A percentile compares a stretch with the other conserved stretches of the same genome.
These are phyloP conservation scores for Doris montereyensis DNA, from an alignment of 2,888 invertebrate species.

Conservation along the genomic window DNA sequence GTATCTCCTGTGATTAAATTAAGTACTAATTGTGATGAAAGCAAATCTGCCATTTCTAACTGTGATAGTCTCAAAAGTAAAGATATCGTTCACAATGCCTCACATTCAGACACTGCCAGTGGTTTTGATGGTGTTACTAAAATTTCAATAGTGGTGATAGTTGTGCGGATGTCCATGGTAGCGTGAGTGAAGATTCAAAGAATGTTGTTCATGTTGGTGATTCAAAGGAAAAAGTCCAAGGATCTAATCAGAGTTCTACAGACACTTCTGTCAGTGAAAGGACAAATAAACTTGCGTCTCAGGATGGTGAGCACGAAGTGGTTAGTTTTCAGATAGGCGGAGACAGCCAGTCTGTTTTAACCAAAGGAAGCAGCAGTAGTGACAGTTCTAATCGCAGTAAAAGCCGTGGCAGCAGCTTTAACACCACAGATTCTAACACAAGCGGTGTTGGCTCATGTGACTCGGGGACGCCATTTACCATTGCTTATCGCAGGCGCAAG, in stretches of 20 bases:
- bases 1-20: conserved; percentile 44
- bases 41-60: conserved; percentile 32
- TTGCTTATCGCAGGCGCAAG: conserved; percentile 67
- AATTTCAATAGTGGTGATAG: no score
- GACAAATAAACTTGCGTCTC: no score
- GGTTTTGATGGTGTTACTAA: no score
- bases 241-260: no score
- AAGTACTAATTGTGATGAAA: conserved; percentile 37
- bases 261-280: no score
- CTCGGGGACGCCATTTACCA: conserved; percentile 74
- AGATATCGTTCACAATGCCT: no score
- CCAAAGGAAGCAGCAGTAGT: conserved; percentile 59
- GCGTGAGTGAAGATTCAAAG: no score
- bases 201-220: no score
- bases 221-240: no score
- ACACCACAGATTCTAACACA: conserved; percentile 82
- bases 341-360: conserved; percentile 14
- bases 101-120: no score
- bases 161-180: no score
- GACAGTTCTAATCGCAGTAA: conserved; percentile 71
- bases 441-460: conserved; percentile 88
- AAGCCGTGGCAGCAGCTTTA: conserved; percentile 76
- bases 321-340: conserved; percentile 41
- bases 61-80: conserved; percentile 32
- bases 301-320: conserved; percentile 28